Conservation (phyloP, 1,140 invertebrate species). For the Aphelinus atriplicis region DNA sequence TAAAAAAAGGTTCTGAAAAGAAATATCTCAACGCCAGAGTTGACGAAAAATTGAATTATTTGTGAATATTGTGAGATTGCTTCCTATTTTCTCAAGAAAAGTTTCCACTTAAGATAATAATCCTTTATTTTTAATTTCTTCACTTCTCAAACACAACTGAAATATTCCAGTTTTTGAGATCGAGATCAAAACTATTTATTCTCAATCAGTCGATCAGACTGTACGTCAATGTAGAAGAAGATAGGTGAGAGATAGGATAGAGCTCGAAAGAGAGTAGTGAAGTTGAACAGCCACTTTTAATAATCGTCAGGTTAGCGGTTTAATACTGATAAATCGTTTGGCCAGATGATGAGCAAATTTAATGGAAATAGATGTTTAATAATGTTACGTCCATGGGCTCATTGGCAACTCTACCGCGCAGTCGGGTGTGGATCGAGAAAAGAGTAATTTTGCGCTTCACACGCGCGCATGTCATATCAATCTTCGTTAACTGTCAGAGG, state of each 20-base stretch:
- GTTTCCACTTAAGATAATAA: too few relatives aligned
- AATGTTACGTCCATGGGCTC: constrained; percentile 33
- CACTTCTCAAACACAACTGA: background rate
- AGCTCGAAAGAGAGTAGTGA: background rate
- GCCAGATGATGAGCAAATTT: constrained; percentile 18
- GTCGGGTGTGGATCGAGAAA: constrained; percentile 18
- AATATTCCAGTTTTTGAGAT: background rate
- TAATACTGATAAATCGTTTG: constrained; percentile 22
- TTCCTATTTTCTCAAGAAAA: too few relatives aligned
- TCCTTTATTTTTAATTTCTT: too few relatives aligned
- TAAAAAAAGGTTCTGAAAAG: too few relatives aligned
- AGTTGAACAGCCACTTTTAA: background rate
- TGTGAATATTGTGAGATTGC: too few relatives aligned
- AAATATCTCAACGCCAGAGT: too few relatives aligned
- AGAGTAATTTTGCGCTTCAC: constrained; percentile 43
- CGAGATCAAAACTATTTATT: too few relatives aligned
- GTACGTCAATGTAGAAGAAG: too few relatives aligned
- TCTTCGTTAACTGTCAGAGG: constrained; percentile 48
- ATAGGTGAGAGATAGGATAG: background rate
- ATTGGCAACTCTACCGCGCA: constrained; percentile 21
- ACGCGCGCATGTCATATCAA: constrained; percentile 44
- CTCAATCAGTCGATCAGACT: too few relatives aligned
- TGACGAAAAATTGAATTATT: too few relatives aligned
- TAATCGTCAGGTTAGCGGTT: constrained; percentile 4
- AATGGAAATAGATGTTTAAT: constrained; percentile 44